A percentile compares a stretch with the other conserved stretches of the same genome.
These are phyloP conservation scores for Turritopsis rubra DNA, from an alignment of 30 jellyfish, hydroid and myxozoan species.

Conservation along the genomic window DNA sequence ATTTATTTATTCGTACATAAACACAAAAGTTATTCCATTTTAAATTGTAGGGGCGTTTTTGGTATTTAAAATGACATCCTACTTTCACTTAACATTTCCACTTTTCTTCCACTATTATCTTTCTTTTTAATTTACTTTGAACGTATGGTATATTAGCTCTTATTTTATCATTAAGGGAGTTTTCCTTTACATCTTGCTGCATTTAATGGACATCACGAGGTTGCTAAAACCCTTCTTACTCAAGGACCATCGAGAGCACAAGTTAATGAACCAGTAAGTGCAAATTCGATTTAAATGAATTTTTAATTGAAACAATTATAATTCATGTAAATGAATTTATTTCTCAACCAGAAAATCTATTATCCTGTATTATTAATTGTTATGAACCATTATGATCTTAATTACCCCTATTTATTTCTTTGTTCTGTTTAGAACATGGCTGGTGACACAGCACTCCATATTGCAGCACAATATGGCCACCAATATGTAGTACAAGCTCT, in stretches of 20 bases:
- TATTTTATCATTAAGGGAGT: conserved; percentile 49
- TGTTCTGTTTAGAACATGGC: conserved; percentile 47
- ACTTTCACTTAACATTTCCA: too few relatives aligned
- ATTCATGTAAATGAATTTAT: too few relatives aligned
- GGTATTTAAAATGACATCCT: too few relatives aligned
- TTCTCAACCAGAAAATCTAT: not conserved
- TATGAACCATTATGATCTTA: not conserved
- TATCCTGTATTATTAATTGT: not conserved
- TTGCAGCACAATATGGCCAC: conserved; percentile 94
- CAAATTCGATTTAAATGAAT: too few relatives aligned
- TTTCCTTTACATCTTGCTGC: conserved; percentile 98
- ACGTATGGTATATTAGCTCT: too few relatives aligned
- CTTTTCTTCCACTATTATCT: too few relatives aligned
- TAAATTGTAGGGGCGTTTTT: too few relatives aligned
- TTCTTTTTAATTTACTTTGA: too few relatives aligned
- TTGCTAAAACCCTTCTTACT: conserved; percentile 53
- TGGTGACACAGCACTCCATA: conserved; percentile 83
- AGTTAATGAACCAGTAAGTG: conserved; percentile 85
- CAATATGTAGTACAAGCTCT: conserved; percentile 60
- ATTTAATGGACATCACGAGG: conserved; percentile 90
- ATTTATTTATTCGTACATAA: too few relatives aligned
- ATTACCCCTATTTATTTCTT: not conserved
- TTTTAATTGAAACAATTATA: too few relatives aligned
- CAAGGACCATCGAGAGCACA: conserved; percentile 95
- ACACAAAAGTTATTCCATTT: too few relatives aligned